Evolutionary conservation across 35 echinoderm and acorn worm genomes (phyloP), one percentile per base, ranked within the genome.

Genomic region (Ophioderma brevispina): DNA sequence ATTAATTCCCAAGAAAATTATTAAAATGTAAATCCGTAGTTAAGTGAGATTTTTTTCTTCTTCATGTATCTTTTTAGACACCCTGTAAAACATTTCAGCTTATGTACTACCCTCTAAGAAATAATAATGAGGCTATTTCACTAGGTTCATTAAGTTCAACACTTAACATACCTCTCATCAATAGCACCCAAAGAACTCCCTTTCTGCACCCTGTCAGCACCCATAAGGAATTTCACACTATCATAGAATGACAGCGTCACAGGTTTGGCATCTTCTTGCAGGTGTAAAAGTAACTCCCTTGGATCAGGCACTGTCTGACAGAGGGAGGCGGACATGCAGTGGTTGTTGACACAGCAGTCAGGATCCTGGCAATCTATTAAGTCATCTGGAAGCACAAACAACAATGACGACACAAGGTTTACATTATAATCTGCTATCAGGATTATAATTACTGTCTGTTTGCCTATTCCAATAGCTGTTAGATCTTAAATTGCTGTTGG

Each of bases 351-450:
- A 76, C 97, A 99, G 80, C 97, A 99, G 32, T 99, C 97, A 32
- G 97, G 97, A 80, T 99, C 97, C 18, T 86, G 81, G 85, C 97
- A 99, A 64, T 99, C 97, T n/a, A 85, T 99, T 42, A 99, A 56
- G 33, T 64, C 59, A 81, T 99, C 97, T 95, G 32, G 2, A 79
- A 39, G 41, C 5, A 55, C 14, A 87, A 78, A 46, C 52, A 87
- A 31, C n/a, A n/a, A n/a, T n/a, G n/a, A n/a, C n/a, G n/a, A n/a
- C n/a, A 1, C 10, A 64, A 25, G 37, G 23, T 77, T 11, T 81
- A 36, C 1, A 81, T 34, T 76, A 5, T 76, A 63, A n/a, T n/a
- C 14, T 63, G 55, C n/a, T 15, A 15, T 14, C n/a, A 63, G n/a
- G n/a, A 63, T n/a, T 15, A n/a, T 18, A 13, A 14, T 79, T 13